Conservation (phyloP, 2,797 vertebrate species). For the Alfaro cultratus region DNA sequence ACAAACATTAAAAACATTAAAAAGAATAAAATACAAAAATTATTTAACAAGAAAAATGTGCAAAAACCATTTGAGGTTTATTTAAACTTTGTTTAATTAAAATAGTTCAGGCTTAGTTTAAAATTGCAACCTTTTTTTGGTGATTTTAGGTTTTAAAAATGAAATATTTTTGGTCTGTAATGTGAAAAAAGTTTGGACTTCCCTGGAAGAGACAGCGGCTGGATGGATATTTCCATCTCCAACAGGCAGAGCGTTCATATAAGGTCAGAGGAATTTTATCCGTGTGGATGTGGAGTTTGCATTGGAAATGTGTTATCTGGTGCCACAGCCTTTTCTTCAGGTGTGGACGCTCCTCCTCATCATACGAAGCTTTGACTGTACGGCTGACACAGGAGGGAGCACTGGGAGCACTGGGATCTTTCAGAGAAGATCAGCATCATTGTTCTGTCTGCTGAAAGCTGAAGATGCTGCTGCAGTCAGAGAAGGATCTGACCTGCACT, state of each 20-base stretch:
- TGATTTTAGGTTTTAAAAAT: too few species aligned
- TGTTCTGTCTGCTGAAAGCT: slow-evolving; percentile 11
- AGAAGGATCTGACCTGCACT: not conserved
- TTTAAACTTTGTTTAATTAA: too few species aligned
- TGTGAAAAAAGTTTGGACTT: too few species aligned
- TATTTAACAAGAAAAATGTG: too few species aligned
- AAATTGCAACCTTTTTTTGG: too few species aligned
- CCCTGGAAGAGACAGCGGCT: too few species aligned
- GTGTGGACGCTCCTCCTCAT: not conserved
- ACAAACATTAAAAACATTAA: too few species aligned
- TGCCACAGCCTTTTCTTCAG: not conserved
- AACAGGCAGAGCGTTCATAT: not conserved
- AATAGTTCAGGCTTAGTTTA: too few species aligned
- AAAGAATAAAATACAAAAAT: too few species aligned
- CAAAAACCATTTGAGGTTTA: too few species aligned
- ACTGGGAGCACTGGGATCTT: not conserved
- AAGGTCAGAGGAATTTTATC: slow-evolving; percentile 1
- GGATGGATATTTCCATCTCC: not conserved
- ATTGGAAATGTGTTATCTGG: slow-evolving; percentile 1
- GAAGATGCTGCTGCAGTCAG: slow-evolving; percentile 1
- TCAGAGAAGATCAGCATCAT: not conserved
- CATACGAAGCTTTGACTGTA: not conserved
- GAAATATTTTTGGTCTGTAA: too few species aligned
- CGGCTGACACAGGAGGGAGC: not conserved
- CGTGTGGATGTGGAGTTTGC: not conserved